Conservation (phyloP, 2,113 vertebrate species). For the Eupsittula cactorum region DNA sequence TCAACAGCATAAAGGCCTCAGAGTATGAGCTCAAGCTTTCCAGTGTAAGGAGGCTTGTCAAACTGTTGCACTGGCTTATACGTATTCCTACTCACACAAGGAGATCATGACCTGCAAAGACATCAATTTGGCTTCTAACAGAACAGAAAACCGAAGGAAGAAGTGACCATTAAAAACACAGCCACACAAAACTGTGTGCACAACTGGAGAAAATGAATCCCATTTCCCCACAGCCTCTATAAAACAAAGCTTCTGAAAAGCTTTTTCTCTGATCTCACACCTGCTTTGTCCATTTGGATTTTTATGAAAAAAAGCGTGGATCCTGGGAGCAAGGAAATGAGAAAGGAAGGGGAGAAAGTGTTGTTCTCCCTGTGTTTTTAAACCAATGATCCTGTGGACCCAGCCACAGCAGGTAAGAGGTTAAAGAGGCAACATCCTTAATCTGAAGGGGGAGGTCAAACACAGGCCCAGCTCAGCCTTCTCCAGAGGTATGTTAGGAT, state of each 20-base stretch:
- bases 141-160: background rate
- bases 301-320: background rate
- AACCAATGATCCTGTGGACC: background rate
- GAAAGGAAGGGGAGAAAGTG: background rate
- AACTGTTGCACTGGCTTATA: background rate
- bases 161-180: background rate
- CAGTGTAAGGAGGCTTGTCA: background rate
- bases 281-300: background rate
- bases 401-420: background rate
- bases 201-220: background rate
- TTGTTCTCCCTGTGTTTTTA: background rate
- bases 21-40: conserved; percentile 5
- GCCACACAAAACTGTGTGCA: background rate
- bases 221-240: background rate
- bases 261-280: background rate
- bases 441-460: conserved; percentile 27
- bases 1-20: background rate
- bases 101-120: background rate
- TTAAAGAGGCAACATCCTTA: background rate
- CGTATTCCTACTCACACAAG: background rate
- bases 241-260: background rate
- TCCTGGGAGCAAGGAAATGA: rapidly evolving
- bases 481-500: conserved; percentile 2
- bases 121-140: background rate
- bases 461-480: conserved; percentile 6